Percentiles rank a stretch among this genome's conserved stretches.
Conservation (phyloP, 1,140 invertebrate species). For the Trialeurodes vaporariorum region DNA sequence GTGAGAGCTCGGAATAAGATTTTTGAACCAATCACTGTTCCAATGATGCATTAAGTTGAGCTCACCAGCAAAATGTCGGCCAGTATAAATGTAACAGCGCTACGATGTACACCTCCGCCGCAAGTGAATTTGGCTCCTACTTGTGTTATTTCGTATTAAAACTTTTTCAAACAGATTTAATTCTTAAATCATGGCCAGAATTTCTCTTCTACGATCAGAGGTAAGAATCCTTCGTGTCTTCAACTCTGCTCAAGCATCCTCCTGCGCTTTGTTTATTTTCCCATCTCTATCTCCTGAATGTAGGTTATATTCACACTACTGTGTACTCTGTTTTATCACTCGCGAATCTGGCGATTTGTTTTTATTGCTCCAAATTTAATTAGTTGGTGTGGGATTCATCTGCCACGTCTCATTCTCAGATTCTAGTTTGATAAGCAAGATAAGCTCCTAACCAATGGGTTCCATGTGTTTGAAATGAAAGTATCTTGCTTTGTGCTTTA, state of each 20-base stretch:
- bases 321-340: background rate
- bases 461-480: too few species aligned
- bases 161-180: background rate
- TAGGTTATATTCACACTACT: background rate
- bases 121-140: background rate
- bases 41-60: background rate
- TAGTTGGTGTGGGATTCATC: too few species aligned
- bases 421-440: too few species aligned
- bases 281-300: background rate
- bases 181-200: background rate
- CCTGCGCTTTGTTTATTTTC: background rate
- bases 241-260: background rate
- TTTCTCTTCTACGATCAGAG: background rate
- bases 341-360: background rate
- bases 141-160: background rate
- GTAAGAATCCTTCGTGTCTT: background rate
- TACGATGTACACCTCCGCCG: background rate
- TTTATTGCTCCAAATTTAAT: too few species aligned
- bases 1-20: background rate
- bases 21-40: background rate
- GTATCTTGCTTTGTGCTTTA: too few species aligned
- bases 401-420: too few species aligned
- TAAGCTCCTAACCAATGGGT: too few species aligned
- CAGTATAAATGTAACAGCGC: background rate
- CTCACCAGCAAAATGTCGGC: background rate